phyloP scores from a whole-genome alignment of 2,888 invertebrate species.

The Papilio gigon region DNA sequence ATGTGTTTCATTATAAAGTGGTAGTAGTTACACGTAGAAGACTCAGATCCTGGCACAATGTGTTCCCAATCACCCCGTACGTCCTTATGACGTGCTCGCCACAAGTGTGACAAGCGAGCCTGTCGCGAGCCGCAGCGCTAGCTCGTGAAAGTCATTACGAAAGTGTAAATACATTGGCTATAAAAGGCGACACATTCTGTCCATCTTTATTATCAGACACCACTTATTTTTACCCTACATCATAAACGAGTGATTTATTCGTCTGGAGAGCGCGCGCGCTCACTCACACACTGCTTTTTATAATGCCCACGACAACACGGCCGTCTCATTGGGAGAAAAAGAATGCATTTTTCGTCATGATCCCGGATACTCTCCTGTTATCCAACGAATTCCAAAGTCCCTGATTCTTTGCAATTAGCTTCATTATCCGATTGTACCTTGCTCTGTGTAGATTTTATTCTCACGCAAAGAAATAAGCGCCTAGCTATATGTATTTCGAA shows the following conservation, averaged over 20 bases:
- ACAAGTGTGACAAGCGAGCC: background rate
- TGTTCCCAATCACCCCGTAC: background rate
- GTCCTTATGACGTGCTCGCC: background rate
- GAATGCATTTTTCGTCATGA: background rate
- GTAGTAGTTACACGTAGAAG: background rate
- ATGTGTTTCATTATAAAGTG: too few relatives aligned
- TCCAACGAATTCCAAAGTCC: background rate
- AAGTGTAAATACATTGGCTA: conserved; percentile 19
- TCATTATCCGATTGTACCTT: background rate
- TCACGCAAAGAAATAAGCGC: background rate
- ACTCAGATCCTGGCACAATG: background rate
- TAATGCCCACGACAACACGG: background rate
- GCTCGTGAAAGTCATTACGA: conserved; percentile 25
- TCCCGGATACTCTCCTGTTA: background rate
- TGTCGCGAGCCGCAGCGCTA: background rate
- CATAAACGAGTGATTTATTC: conserved; percentile 41
- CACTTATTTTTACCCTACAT: conserved; percentile 41
- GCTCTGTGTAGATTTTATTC: background rate
- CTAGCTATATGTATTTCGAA: background rate
- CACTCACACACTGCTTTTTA: conserved; percentile 34
- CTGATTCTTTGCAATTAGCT: background rate
- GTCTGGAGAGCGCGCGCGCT: conserved; percentile 32
- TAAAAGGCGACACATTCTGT: conserved; percentile 36
- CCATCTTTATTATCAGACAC: conserved; percentile 37
- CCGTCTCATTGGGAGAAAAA: background rate